phyloP scores from a whole-genome alignment of 2,113 vertebrate genomes.

The Heterotilapia buettikoferi region DNA sequence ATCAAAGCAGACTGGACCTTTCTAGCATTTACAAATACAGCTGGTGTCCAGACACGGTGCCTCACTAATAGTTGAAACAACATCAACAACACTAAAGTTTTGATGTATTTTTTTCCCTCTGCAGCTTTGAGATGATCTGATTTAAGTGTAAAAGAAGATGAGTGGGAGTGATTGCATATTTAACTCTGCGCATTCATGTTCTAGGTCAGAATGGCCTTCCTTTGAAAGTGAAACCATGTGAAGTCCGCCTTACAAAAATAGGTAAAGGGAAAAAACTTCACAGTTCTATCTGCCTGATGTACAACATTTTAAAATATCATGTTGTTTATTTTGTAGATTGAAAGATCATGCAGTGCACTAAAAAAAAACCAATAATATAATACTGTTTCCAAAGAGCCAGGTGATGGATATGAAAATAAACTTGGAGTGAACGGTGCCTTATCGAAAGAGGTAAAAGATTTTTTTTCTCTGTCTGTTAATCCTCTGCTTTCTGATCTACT shows the following conservation, averaged over 20 bases:
- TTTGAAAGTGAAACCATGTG: conserved; percentile 56
- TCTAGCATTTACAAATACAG: not conserved
- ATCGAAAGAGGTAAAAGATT: conserved; percentile 9
- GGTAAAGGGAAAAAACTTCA: conserved; percentile 46
- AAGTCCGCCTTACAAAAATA: conserved; percentile 67
- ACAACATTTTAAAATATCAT: not conserved
- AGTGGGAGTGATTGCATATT: not conserved
- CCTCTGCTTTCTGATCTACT: not conserved
- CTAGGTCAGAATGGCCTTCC: conserved; percentile 34
- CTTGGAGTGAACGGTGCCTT: not conserved
- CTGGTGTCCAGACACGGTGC: not conserved
- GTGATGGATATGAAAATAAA: not conserved
- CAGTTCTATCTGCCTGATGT: not conserved
- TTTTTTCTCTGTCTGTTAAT: not conserved
- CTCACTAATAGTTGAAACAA: not conserved
- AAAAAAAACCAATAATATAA: accelerated
- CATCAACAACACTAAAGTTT: not conserved
- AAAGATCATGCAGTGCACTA: not conserved
- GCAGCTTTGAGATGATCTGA: not conserved
- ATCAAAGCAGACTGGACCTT: not conserved
- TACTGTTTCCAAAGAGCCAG: not conserved
- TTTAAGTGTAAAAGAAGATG: not conserved
- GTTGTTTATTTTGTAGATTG: not conserved
- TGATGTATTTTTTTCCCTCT: not conserved
- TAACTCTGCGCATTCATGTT: conserved; percentile 4